Evolutionary conservation across 2,888 invertebrate genomes (phyloP).

Genomic region (Corythucha ciliata): DNA sequence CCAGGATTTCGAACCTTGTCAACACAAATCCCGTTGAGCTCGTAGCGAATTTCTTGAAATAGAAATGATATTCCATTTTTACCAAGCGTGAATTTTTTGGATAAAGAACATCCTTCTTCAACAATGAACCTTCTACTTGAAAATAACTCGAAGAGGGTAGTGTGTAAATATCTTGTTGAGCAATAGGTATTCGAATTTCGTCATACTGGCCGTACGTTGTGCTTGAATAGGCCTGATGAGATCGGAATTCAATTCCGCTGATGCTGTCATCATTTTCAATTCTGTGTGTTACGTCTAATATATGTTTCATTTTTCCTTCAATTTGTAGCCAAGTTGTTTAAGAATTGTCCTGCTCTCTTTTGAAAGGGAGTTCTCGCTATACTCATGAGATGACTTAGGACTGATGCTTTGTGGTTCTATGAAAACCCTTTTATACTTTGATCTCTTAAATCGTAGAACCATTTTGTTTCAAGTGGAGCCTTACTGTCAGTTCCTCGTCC

Average conservation of each 20-base stretch:
- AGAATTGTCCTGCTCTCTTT: too few relatives aligned
- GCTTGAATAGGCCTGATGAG: slow-evolving; percentile 36
- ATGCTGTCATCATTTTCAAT: slow-evolving; percentile 23
- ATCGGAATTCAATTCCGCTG: slow-evolving; percentile 27
- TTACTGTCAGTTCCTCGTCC: slow-evolving; percentile 17
- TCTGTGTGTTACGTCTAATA: too few relatives aligned
- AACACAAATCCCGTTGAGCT: background rate
- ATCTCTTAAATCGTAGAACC: too few relatives aligned
- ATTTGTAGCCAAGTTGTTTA: too few relatives aligned
- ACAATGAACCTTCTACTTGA: slow-evolving; percentile 24
- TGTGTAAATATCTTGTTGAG: slow-evolving; percentile 37
- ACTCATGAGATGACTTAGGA: too few relatives aligned
- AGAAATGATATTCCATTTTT: background rate
- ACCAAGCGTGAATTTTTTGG: background rate
- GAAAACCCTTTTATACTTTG: too few relatives aligned
- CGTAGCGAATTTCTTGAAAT: slow-evolving; percentile 1
- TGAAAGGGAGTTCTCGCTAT: too few relatives aligned
- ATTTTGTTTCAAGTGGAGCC: slow-evolving; percentile 19
- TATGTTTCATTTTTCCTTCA: too few relatives aligned
- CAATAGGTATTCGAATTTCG: slow-evolving; percentile 38
- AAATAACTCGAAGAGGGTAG: slow-evolving; percentile 36
- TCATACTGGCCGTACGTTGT: slow-evolving; percentile 36
- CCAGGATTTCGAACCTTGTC: slow-evolving; percentile 3
- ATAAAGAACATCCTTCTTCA: background rate
- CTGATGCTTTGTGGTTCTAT: too few relatives aligned